A percentile compares a stretch with the other conserved stretches of the same genome.
phyloP scores from a whole-genome alignment of 2,888 invertebrate genomes.

The Drosophila villosipedis region DNA sequence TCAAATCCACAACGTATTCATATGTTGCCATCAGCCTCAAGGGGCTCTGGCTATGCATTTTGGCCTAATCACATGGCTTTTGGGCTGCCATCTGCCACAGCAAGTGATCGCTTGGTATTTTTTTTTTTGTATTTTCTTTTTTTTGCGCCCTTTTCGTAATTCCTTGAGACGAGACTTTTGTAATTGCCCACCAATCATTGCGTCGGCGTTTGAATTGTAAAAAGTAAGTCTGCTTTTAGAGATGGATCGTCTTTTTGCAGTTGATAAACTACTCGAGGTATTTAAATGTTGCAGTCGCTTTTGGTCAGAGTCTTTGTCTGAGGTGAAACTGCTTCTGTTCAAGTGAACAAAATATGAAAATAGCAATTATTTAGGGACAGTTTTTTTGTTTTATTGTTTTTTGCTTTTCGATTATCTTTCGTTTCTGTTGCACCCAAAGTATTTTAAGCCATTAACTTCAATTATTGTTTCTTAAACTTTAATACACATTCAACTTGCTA shows the following conservation, averaged over 20 bases:
- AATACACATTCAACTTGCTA: not conserved
- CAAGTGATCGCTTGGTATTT: constrained; percentile 38
- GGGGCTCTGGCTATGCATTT: constrained; percentile 24
- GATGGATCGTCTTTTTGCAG: constrained; percentile 13
- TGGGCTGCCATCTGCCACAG: constrained; percentile 18
- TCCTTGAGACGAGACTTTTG: constrained; percentile 21
- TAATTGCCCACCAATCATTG: constrained; percentile 45
- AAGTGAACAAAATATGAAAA: not conserved
- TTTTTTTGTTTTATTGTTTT: not conserved
- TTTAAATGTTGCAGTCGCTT: not conserved
- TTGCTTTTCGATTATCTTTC: not conserved
- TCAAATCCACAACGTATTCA: constrained; percentile 4
- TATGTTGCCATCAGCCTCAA: constrained; percentile 26
- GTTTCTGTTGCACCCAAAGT: not conserved
- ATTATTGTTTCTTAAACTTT: not conserved
- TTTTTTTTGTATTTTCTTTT: not conserved
- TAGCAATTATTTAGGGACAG: not conserved
- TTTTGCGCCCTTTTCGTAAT: constrained; percentile 42
- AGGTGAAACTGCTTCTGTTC: not conserved
- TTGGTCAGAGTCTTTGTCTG: not conserved
- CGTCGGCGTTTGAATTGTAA: constrained; percentile 31
- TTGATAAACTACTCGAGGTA: not conserved
- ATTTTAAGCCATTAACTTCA: not conserved
- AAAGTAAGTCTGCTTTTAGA: constrained; percentile 15
- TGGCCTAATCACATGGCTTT: constrained; percentile 54